Evolutionary conservation across 1,140 invertebrate genomes (phyloP).

Genomic region (Drosophila rhopaloa): DNA sequence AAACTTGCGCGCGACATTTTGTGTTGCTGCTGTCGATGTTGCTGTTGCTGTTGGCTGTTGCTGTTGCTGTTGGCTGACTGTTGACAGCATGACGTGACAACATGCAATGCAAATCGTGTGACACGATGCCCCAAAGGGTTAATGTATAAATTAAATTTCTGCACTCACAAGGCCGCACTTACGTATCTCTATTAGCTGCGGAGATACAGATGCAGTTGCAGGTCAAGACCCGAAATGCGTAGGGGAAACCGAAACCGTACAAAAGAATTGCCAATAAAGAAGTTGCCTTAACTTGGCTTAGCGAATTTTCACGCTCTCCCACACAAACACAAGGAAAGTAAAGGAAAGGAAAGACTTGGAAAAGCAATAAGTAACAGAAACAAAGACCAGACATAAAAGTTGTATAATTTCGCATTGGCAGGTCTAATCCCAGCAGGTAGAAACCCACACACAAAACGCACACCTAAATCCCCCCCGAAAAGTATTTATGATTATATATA

Average conservation of each 20-base stretch:
- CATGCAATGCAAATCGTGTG: conserved; percentile 82
- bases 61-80: conserved; percentile 55
- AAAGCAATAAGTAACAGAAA: conserved; percentile 79
- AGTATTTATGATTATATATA: conserved; percentile 70
- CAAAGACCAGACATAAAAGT: conserved; percentile 61
- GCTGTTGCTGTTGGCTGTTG: conserved; percentile 3
- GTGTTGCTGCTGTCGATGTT: conserved; percentile 31
- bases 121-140: conserved; percentile 74
- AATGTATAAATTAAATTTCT: conserved; percentile 79
- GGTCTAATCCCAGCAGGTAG: conserved; percentile 79
- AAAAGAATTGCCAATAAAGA: conserved; percentile 52
- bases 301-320: conserved; percentile 76
- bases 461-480: conserved; percentile 37
- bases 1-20: conserved; percentile 54
- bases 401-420: conserved; percentile 82
- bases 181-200: conserved; percentile 68
- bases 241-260: conserved; percentile 6
- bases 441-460: conserved; percentile 42
- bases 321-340: conserved; percentile 49
- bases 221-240: conserved; percentile 52
- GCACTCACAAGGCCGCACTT: conserved; percentile 28
- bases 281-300: conserved; percentile 80
- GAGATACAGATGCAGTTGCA: conserved; percentile 16
- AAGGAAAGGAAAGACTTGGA: conserved; percentile 16
- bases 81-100: conserved; percentile 82